A percentile compares a stretch with the other conserved stretches of the same genome.
Conservation (phyloP, 2,113 vertebrate species). For the Pituophis catenifer region DNA sequence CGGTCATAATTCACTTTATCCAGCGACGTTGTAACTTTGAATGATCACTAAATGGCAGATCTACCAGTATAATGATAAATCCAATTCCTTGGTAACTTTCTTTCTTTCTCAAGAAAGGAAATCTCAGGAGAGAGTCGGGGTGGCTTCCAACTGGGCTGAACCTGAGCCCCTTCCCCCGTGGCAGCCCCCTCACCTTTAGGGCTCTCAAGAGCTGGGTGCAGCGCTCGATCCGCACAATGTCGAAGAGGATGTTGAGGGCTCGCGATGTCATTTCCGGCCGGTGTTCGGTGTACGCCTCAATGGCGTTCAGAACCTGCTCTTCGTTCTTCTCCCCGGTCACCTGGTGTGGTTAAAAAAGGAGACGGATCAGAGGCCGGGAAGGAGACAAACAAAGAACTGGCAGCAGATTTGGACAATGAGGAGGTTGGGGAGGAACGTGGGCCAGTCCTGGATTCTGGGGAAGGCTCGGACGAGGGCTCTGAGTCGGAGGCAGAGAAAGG, state of each 20-base stretch:
- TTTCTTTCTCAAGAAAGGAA: too few relatives aligned
- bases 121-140: too few relatives aligned
- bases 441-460: too few relatives aligned
- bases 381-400: not conserved
- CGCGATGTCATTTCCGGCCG: conserved; percentile 90
- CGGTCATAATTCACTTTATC: too few relatives aligned
- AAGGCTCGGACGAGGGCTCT: too few relatives aligned
- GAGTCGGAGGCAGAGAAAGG: too few relatives aligned
- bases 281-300: conserved; percentile 92
- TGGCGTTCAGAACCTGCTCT: conserved; percentile 94
- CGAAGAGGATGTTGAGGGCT: conserved; percentile 95
- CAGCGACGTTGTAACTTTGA: too few relatives aligned
- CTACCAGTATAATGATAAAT: too few relatives aligned
- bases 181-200: conserved; percentile 75
- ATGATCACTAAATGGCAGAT: too few relatives aligned
- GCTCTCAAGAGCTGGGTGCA: conserved; percentile 91
- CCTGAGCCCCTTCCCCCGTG: accelerated
- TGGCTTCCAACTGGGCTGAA: not conserved
- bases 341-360: conserved; percentile 50
- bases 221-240: conserved; percentile 93
- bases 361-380: not conserved
- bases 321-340: conserved; percentile 95
- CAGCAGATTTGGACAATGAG: too few relatives aligned
- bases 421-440: too few relatives aligned
- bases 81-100: too few relatives aligned